Evolutionary conservation across 2,113 vertebrate genomes (phyloP), one percentile per base, ranked within the genome.

Genomic region (Campylomormyrus tamandua): DNA sequence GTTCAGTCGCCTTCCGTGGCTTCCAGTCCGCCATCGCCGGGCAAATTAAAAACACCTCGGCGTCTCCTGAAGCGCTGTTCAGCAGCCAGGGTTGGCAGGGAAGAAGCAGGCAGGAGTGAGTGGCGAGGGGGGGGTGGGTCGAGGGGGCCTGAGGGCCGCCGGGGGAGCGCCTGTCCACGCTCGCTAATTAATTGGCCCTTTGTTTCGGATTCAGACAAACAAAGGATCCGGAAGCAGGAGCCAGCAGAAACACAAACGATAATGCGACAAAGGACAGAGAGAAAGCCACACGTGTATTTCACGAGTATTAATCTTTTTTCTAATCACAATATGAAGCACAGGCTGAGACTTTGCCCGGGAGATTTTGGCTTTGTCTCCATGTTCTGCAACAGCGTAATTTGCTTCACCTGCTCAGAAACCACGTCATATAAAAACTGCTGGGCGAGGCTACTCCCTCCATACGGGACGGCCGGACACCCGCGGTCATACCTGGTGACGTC

Each of bases 181-280:
- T 89, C 88, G 91, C 91, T 94, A 93, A 94, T 96, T 94, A 94
- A 94, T 94, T 93, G 93, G 93, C 92, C 91, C 92, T 93, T 94
- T 95, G 92, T 95, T 94, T 91, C 90, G 80, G 56, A 90, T 90
- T 90, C 87, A 91, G 80, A 92, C 90, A 93, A 93, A 94, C 92
- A 93, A 93, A 93, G 85, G 89, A 90, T 89, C 89, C 85, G 31
- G 86, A 74, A 89, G 83, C 58, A 5, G 88, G 46, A 19, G 84
- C 42, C 56, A 88, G 90, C 90, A 91, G 83, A 91, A 88, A 83
- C 80, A 53, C 90, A 31, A 90, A 83, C 89, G 91, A 91, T 88
- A 92, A 90, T 85, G 49, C 50, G 87, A 91, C 90, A 93, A 92
- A 90, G 77, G 9, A 53, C 48, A 15, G 86, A 27, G 91, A 88